Percentiles rank a stretch among this genome's conserved stretches.
phyloP scores from a whole-genome alignment of 2,113 vertebrate genomes.

The Vimba vimba region DNA sequence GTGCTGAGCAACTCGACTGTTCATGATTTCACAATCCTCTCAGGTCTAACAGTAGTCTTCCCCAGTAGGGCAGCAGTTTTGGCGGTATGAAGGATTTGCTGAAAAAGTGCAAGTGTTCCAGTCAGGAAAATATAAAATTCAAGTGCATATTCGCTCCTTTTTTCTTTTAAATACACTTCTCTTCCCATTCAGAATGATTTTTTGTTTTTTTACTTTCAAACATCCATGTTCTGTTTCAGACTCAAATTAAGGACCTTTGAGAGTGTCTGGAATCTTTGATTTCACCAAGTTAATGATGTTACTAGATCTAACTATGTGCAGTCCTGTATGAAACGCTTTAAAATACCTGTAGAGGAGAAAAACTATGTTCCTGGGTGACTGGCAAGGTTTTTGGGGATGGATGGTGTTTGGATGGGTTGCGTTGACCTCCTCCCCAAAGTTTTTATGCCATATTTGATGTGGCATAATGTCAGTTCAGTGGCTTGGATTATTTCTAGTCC shows the following conservation, averaged over 20 bases:
- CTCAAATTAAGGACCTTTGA: neutral
- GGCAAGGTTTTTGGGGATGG: neutral
- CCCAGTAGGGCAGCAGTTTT: conserved; percentile 15
- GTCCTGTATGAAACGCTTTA: neutral
- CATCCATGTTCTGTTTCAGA: neutral
- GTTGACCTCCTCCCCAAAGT: neutral
- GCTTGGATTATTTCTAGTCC: neutral
- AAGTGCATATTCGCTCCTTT: neutral
- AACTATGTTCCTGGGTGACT: neutral
- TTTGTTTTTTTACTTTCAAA: neutral
- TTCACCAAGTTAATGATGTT: neutral
- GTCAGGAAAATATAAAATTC: conserved; percentile 19
- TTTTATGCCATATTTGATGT: neutral
- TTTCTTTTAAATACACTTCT: neutral
- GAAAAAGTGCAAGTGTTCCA: conserved; percentile 9
- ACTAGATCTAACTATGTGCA: neutral
- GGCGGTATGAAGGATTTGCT: neutral
- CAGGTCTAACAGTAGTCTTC: neutral
- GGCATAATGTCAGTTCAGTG: neutral
- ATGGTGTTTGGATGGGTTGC: neutral
- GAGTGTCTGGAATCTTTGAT: neutral
- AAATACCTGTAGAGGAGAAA: conserved; percentile 15
- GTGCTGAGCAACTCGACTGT: conserved; percentile 3
- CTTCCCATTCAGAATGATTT: neutral
- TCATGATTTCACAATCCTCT: conserved; percentile 15